Percentiles rank a stretch among this genome's conserved stretches.
Conservation (phyloP, 2,888 invertebrate species). For the Melipona bicolor region DNA sequence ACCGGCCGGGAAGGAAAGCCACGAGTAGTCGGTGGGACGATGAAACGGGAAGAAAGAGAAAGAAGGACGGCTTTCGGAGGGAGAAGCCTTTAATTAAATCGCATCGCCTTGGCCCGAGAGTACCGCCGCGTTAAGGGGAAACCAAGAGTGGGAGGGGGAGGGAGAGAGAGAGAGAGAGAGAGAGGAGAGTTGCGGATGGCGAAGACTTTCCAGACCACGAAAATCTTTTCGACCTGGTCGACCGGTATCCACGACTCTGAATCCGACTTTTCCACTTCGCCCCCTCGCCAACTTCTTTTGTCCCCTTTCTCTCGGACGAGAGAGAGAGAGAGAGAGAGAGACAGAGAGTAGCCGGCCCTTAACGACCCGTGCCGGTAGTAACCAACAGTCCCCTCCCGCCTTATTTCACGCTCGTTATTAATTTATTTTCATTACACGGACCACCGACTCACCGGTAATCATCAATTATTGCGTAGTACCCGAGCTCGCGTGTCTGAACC, state of each 20-base stretch:
- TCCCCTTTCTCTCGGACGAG: neutral
- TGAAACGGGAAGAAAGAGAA: neutral
- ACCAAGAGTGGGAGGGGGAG: too few species aligned
- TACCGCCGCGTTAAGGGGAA: constrained; percentile 3
- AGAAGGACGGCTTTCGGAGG: neutral
- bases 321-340: too few species aligned
- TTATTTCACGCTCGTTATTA: constrained; percentile 77
- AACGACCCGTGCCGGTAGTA: constrained; percentile 35
- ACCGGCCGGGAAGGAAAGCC: constrained; percentile 63
- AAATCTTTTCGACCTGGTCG: constrained; percentile 45
- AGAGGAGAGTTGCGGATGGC: neutral
- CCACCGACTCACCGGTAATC: constrained; percentile 73
- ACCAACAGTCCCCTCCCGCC: constrained; percentile 49
- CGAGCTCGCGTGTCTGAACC: constrained; percentile 50
- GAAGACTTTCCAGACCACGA: constrained; percentile 37
- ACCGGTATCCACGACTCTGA: neutral
- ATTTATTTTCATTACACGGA: constrained; percentile 79
- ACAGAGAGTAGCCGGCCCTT: constrained; percentile 36
- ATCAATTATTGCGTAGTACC: constrained; percentile 78
- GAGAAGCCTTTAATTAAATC: constrained; percentile 68
- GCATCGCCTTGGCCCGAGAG: constrained; percentile 59
- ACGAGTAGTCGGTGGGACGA: neutral
- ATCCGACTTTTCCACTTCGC: constrained; percentile 31
- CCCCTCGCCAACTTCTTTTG: constrained; percentile 26
- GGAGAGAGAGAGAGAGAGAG: too few species aligned